A percentile compares a stretch with the other conserved stretches of the same genome.
Evolutionary conservation across 2,113 vertebrate species (phyloP).

Genomic region (Agelaius tricolor): DNA sequence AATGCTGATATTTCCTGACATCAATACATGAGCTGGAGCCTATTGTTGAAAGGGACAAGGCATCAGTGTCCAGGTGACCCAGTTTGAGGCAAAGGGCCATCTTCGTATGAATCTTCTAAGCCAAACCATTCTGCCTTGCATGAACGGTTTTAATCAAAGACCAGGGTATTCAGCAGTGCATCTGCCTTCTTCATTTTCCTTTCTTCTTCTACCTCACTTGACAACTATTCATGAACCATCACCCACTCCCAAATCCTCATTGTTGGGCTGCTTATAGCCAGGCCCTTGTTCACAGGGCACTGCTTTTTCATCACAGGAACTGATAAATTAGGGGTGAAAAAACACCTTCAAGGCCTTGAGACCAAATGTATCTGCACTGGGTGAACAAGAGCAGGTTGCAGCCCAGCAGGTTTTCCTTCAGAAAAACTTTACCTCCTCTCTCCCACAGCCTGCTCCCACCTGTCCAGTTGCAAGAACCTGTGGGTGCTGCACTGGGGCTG

Average conservation of each 20-base stretch:
- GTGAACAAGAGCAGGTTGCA: too few species aligned
- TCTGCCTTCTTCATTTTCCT: neutral
- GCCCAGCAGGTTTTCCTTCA: neutral
- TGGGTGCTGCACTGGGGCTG: too few species aligned
- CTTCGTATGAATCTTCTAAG: neutral
- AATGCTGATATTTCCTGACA: neutral
- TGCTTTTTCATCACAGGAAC: neutral
- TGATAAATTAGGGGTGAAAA: neutral
- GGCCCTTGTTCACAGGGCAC: neutral
- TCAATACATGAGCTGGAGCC: neutral
- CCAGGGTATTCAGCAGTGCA: neutral
- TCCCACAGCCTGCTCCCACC: neutral
- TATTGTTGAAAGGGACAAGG: neutral
- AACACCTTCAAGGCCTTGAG: neutral
- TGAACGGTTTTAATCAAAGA: neutral
- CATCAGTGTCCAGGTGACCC: neutral
- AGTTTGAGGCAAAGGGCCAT: neutral
- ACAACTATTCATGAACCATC: neutral
- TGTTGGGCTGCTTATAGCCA: neutral
- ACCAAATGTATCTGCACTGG: neutral
- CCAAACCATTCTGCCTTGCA: neutral
- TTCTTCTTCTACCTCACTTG: neutral
- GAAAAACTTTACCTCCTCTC: neutral
- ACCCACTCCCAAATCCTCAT: neutral
- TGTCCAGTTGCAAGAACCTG: neutral